Evolutionary conservation across 2,888 invertebrate genomes (phyloP).

Genomic region (Drosophila stalkeri): DNA sequence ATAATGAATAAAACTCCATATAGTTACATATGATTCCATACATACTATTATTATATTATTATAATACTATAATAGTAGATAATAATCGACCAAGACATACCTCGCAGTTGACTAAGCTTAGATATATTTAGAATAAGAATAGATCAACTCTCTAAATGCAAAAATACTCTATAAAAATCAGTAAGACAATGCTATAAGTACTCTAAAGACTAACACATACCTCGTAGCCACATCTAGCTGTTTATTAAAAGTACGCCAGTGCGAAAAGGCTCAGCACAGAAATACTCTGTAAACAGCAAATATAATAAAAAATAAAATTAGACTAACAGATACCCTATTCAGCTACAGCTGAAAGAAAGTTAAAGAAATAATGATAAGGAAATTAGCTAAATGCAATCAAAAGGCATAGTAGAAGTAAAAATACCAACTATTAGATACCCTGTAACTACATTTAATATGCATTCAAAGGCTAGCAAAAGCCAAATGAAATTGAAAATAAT

Average conservation of each 20-base stretch:
- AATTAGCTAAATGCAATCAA: not conserved
- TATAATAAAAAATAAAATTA: not conserved
- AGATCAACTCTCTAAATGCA: no score
- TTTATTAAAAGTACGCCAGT: not conserved
- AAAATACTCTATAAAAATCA: not conserved
- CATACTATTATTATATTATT: no score
- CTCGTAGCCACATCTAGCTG: not conserved
- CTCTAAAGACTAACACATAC: not conserved
- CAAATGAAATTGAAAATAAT: conserved; percentile 73
- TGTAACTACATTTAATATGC: not conserved
- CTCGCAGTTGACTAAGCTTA: no score
- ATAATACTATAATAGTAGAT: no score
- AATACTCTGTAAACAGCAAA: conserved; percentile 7
- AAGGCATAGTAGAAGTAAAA: not conserved
- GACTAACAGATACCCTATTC: not conserved
- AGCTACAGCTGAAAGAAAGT: not conserved
- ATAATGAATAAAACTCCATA: no score
- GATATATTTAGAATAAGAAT: no score
- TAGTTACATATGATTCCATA: no score
- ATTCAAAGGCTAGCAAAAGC: conserved; percentile 21
- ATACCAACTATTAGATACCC: not conserved
- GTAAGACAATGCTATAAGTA: not conserved
- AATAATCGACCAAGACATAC: no score
- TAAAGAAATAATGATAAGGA: no score
- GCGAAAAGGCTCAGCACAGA: not conserved